These are phyloP conservation scores for Carabus problematicus DNA, from an alignment of 2,888 invertebrate species.

Conservation along the genomic window DNA sequence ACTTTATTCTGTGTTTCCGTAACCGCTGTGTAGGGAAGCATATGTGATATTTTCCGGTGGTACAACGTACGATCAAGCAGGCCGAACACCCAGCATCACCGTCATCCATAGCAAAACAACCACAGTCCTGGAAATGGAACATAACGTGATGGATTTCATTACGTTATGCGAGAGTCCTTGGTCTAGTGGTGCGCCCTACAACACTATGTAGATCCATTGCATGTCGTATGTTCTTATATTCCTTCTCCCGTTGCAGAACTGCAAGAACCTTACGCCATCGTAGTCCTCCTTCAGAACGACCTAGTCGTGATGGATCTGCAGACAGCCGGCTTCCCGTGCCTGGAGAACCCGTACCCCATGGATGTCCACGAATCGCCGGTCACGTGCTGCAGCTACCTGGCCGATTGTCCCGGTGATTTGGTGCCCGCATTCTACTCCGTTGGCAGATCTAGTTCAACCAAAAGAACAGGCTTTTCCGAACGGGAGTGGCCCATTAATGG, in stretches of 20 bases:
- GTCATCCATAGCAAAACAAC: slow-evolving; percentile 96
- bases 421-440: slow-evolving; percentile 98
- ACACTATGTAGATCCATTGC: not conserved
- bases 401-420: slow-evolving; percentile 97
- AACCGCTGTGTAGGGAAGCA: slow-evolving; percentile 72
- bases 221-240: not conserved
- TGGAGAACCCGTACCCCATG: slow-evolving; percentile 99
- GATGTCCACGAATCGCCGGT: slow-evolving; percentile 99
- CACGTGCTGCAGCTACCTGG: slow-evolving; percentile 95
- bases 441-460: slow-evolving; percentile 76
- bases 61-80: slow-evolving; percentile 87
- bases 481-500: slow-evolving; percentile 97
- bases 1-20: slow-evolving; percentile 18
- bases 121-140: slow-evolving; percentile 99
- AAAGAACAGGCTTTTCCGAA: slow-evolving; percentile 84
- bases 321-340: slow-evolving; percentile 95
- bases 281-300: slow-evolving; percentile 96
- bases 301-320: slow-evolving; percentile 97
- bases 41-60: slow-evolving; percentile 98
- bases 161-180: slow-evolving; percentile 95
- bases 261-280: slow-evolving; percentile 97
- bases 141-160: slow-evolving; percentile 96
- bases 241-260: slow-evolving; percentile 71
- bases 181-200: slow-evolving; percentile 74
- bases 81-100: slow-evolving; percentile 91